Evolutionary conservation across 1,140 invertebrate genomes (phyloP).

Genomic region (Centruroides sculpturatus): DNA sequence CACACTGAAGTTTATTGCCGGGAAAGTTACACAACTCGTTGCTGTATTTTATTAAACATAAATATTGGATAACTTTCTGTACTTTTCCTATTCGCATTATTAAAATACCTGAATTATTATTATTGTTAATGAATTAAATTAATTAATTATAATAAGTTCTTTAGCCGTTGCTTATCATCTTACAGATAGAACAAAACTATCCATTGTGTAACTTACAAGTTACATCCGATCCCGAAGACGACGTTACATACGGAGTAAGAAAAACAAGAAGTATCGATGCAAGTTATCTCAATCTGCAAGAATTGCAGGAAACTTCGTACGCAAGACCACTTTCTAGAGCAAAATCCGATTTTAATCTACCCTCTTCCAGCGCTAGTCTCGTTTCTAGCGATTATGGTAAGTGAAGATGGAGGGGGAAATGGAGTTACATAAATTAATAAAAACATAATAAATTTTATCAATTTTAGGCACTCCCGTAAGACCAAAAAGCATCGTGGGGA

Average conservation of each 20-base stretch:
- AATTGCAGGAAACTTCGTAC: not conserved
- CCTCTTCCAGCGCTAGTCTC: slow-evolving; percentile 34
- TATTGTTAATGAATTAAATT: too few species aligned
- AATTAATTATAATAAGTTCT: too few species aligned
- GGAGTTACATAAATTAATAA: not conserved
- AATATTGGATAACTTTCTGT: too few species aligned
- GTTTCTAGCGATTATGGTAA: not conserved
- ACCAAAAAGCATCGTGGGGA: slow-evolving; percentile 52
- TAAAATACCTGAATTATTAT: too few species aligned
- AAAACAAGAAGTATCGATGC: slow-evolving; percentile 78
- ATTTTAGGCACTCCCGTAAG: slow-evolving; percentile 25
- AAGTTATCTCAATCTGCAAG: slow-evolving; percentile 58
- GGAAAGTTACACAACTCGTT: too few species aligned
- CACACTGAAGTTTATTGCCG: too few species aligned
- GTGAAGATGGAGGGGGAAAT: too few species aligned
- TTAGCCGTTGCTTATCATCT: too few species aligned
- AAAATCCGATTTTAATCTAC: slow-evolving; percentile 70
- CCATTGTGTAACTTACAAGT: too few species aligned
- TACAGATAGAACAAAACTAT: too few species aligned
- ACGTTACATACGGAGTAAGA: slow-evolving; percentile 32
- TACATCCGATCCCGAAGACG: not conserved
- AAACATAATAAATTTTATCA: not conserved
- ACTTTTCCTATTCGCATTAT: too few species aligned
- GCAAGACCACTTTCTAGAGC: slow-evolving; percentile 39
- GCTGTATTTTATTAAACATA: too few species aligned